These are phyloP conservation scores for Phoebastria nigripes DNA, from an alignment of 2,797 vertebrate genomes.

Conservation along the genomic window DNA sequence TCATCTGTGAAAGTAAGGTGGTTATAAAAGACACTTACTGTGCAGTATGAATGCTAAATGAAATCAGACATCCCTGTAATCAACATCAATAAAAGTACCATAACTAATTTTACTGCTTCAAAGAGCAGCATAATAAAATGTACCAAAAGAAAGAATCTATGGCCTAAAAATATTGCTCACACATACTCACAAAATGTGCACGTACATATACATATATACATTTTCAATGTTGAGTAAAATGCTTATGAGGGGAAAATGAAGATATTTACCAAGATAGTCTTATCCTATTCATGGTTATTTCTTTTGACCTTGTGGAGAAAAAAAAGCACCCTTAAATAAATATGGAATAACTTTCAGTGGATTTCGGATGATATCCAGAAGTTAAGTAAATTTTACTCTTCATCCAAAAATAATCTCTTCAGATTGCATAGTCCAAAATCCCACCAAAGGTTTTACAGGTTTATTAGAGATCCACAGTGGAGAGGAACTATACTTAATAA, in stretches of 20 bases:
- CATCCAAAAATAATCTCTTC: background rate
- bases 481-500: background rate
- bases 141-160: background rate
- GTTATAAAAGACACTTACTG: conserved; percentile 59
- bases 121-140: conserved; percentile 52
- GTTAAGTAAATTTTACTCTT: background rate
- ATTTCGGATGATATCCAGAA: background rate
- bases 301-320: background rate
- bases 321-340: background rate
- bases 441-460: background rate
- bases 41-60: conserved; percentile 51
- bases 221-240: conserved; percentile 48
- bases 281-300: conserved; percentile 15
- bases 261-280: conserved; percentile 20
- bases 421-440: background rate
- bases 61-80: conserved; percentile 68
- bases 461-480: background rate
- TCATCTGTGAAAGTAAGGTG: conserved; percentile 67
- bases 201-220: background rate
- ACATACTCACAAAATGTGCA: background rate
- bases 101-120: conserved; percentile 67
- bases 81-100: conserved; percentile 55
- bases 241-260: conserved; percentile 33
- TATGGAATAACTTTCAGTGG: background rate
- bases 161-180: conserved; percentile 22